Evolutionary conservation across 2,113 vertebrate species (phyloP).

Genomic region (Anarrhichthys ocellatus): DNA sequence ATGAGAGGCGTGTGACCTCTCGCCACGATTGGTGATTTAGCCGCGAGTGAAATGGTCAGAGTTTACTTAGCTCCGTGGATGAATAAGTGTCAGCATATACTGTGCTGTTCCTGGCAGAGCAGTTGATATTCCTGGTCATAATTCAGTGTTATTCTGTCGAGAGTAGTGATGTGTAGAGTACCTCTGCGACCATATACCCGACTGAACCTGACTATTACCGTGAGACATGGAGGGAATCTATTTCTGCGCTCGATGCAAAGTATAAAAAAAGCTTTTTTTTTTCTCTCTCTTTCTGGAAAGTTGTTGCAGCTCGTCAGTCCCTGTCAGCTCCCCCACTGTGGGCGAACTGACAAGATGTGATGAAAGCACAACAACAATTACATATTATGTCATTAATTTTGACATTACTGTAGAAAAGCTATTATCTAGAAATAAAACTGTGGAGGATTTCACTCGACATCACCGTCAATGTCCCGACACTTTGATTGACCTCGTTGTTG

Average conservation of each 20-base stretch:
- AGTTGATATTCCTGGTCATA: neutral
- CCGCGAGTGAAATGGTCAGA: neutral
- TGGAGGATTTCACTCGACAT: conserved; percentile 33
- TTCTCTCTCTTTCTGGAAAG: conserved; percentile 24
- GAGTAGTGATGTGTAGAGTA: neutral
- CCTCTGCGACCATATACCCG: conserved; percentile 6
- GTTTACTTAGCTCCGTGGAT: neutral
- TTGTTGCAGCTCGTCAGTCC: conserved; percentile 54
- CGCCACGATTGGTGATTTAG: conserved; percentile 5
- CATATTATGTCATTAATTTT: conserved; percentile 40
- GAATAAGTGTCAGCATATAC: neutral
- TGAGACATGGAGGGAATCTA: conserved; percentile 2
- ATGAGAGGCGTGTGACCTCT: conserved; percentile 34
- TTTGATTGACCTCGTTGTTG: conserved; percentile 50
- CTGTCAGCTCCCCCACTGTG: conserved; percentile 57
- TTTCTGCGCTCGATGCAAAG: conserved; percentile 8
- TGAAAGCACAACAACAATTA: conserved; percentile 32
- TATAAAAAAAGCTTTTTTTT: conserved; percentile 24
- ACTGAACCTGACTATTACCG: conserved; percentile 28
- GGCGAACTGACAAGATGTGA: conserved; percentile 44
- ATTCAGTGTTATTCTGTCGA: neutral
- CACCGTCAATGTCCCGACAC: conserved; percentile 13
- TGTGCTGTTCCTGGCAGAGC: neutral
- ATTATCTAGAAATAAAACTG: conserved; percentile 39
- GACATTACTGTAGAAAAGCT: conserved; percentile 22